A percentile compares a stretch with the other conserved stretches of the same genome.
Conservation (phyloP, 2,888 invertebrate genomes). For the Noctua fimbriata region DNA sequence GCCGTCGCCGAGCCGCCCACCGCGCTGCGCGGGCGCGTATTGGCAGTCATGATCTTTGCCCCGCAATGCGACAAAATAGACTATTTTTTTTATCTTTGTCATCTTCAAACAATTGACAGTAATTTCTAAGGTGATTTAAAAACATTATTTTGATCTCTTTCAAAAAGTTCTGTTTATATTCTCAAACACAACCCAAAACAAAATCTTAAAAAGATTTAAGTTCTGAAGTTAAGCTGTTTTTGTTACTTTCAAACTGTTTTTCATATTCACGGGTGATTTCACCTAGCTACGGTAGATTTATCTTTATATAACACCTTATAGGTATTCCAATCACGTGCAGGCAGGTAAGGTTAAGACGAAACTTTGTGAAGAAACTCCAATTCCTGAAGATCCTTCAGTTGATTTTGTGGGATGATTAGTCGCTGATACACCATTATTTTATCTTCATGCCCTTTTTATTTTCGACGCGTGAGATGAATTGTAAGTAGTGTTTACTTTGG, state of each 20-base stretch:
- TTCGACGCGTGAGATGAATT: slow-evolving; percentile 24
- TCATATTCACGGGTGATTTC: slow-evolving; percentile 12
- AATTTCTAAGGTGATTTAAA: neutral
- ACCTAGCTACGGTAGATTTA: neutral
- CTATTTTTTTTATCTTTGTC: neutral
- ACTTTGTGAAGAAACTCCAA: slow-evolving; percentile 23
- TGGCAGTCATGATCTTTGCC: no score
- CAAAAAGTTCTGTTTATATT: neutral
- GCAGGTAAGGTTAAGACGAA: neutral
- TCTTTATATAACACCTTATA: neutral
- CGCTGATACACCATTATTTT: slow-evolving; percentile 47
- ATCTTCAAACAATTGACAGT: neutral
- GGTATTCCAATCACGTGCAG: slow-evolving; percentile 39
- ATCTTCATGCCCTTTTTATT: slow-evolving; percentile 21
- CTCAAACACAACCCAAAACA: neutral
- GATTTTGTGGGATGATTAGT: slow-evolving; percentile 26
- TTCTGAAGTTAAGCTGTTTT: neutral
- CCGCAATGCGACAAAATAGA: no score
- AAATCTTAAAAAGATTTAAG: neutral
- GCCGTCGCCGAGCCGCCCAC: no score
- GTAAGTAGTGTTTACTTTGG: neutral
- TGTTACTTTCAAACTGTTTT: neutral
- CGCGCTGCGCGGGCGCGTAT: no score
- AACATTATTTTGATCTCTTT: neutral
- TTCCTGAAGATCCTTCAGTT: slow-evolving; percentile 2